Percentiles rank a stretch among this genome's conserved stretches.
phyloP scores from a whole-genome alignment of 2,888 invertebrate genomes.

The Tigriopus californicus region DNA sequence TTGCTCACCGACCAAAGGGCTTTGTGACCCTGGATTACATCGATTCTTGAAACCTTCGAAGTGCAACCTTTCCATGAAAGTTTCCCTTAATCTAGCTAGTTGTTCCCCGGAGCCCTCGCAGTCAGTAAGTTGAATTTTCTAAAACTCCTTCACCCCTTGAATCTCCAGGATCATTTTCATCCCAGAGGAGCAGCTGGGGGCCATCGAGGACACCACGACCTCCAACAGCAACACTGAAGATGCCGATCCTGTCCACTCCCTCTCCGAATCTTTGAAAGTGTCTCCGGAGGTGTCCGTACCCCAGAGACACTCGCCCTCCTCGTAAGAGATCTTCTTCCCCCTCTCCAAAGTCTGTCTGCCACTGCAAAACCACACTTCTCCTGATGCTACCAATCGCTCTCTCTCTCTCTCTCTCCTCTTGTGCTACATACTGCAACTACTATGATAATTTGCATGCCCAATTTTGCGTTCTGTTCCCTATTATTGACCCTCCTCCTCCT shows the following conservation, averaged over 20 bases:
- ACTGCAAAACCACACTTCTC: not conserved
- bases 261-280: not conserved
- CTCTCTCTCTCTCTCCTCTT: not conserved
- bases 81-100: no score
- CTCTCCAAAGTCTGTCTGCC: no score
- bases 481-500: no score
- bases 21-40: no score
- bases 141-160: no score
- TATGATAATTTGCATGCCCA: no score
- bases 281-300: not conserved
- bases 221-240: not conserved
- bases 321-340: slow-evolving; percentile 3
- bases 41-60: no score
- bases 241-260: not conserved
- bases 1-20: no score
- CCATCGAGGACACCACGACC: not conserved
- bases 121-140: no score
- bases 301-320: not conserved
- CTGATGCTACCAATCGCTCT: not conserved
- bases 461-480: no score
- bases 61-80: no score
- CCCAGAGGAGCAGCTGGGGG: slow-evolving; percentile 8
- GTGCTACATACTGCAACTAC: not conserved
- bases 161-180: slow-evolving; percentile 14
- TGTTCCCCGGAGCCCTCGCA: no score